Conservation (phyloP, 2,113 vertebrate species). For the Catagonus wagneri region DNA sequence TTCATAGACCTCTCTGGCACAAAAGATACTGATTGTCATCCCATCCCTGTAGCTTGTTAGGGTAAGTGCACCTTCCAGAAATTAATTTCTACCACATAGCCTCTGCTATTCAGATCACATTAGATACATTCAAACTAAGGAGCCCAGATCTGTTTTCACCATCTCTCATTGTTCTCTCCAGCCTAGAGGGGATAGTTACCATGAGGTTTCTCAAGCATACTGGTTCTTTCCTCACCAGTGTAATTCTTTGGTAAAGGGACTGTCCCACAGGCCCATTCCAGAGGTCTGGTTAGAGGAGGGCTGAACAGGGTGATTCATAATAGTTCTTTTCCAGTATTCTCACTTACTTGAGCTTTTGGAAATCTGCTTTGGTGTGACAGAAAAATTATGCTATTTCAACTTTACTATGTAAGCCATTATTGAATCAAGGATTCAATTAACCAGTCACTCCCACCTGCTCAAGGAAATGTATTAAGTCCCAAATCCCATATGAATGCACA, state of each 20-base stretch:
- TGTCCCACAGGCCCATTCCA: background rate
- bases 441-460: background rate
- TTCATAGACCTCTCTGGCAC: background rate
- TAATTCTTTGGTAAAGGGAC: background rate
- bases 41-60: background rate
- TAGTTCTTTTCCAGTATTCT: background rate
- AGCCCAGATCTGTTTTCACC: background rate
- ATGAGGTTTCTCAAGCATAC: background rate
- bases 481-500: background rate
- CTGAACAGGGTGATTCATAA: background rate
- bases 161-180: background rate
- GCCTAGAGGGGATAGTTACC: background rate
- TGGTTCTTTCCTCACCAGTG: background rate
- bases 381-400: background rate
- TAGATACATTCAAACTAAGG: background rate
- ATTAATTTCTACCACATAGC: background rate
- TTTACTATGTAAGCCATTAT: background rate
- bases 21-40: background rate
- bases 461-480: background rate
- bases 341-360: slow-evolving; percentile 4
- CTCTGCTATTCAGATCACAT: background rate
- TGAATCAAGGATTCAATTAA: background rate
- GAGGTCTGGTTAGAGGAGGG: background rate
- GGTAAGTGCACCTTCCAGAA: background rate
- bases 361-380: background rate